These are phyloP conservation scores for Ypsolopha sequella DNA, from an alignment of 2,888 invertebrate species.

Conservation along the genomic window DNA sequence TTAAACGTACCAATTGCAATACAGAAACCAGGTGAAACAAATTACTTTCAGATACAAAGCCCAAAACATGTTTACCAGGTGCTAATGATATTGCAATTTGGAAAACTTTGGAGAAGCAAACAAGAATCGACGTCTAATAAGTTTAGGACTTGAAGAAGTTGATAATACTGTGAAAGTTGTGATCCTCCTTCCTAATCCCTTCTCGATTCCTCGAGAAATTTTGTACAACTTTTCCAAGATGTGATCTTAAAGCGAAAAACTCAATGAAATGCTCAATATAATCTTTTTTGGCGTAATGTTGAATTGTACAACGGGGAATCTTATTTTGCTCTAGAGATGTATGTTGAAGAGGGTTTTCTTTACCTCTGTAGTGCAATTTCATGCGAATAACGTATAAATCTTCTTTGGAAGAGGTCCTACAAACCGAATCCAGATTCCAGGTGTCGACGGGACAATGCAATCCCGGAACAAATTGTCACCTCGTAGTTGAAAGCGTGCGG, in stretches of 20 bases:
- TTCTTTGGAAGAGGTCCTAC: slow-evolving; percentile 20
- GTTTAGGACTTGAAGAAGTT: slow-evolving; percentile 17
- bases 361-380: slow-evolving; percentile 5
- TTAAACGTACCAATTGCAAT: too few relatives aligned
- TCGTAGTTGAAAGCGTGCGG: slow-evolving; percentile 11
- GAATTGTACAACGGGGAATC: background rate
- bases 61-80: too few relatives aligned
- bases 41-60: too few relatives aligned
- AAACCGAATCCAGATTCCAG: slow-evolving; percentile 59
- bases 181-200: slow-evolving; percentile 31
- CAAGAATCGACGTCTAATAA: slow-evolving; percentile 5
- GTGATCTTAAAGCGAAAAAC: slow-evolving; percentile 21
- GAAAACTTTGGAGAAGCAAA: background rate
- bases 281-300: background rate
- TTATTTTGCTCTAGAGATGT: background rate
- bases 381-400: slow-evolving; percentile 27
- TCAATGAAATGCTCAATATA: slow-evolving; percentile 6
- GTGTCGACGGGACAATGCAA: slow-evolving; percentile 58
- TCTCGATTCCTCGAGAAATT: slow-evolving; percentile 29
- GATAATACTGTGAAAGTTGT: slow-evolving; percentile 32
- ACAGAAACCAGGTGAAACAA: too few relatives aligned
- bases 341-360: background rate
- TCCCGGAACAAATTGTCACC: slow-evolving; percentile 51
- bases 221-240: slow-evolving; percentile 29
- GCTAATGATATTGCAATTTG: too few relatives aligned